Base-by-base conservation (phyloP, 2,113 vertebrate genomes). In the Takifugu bimaculatus region DNA sequence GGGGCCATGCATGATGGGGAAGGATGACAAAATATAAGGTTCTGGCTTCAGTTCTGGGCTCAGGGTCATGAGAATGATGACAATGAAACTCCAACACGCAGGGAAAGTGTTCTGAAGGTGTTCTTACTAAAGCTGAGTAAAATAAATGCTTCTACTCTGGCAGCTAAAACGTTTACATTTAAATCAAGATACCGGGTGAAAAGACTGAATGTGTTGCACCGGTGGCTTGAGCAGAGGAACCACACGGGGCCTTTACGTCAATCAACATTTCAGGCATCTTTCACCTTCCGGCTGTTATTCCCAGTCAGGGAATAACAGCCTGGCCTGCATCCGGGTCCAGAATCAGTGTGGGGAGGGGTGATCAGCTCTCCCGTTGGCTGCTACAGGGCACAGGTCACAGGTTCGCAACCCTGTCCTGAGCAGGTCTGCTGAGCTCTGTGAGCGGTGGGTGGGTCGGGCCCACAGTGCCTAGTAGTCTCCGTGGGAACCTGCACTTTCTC, bases 261-360 rank as follows among this genome's bases (percentile, higher is more conserved):
- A 54, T 54, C 28, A 47, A 69, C 53, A 43, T 45, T 26, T 52
- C 14, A 20, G 7, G 11, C 47, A 29, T 53, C 7, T 20, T n/a
- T 59, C 15, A 35, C 35, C 54, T 20, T 52, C 11, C 52, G 4
- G 28, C 57, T 4, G 42, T 45, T 25, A 0, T 67, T 70, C 29
- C 59, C 25, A 48, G 58, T 93, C 88, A 93, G 74, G 87, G 87
- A 3, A 88, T 70, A 32, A 32, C 29, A 32, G 4, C 29, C 29
- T 32, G 5, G 29, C 29, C 29, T 32, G 97, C 94, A 0, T 95
- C 96, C 0, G 96, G 98, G 72, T 98, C 96, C 55, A 94, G 90
- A 32, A 45, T 98, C 94, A 1, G 95, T 97, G 84, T 91, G 93
- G 54, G 82, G 92, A 95, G 48, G 94, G 88, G 60, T 96, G 94